phyloP scores from a whole-genome alignment of 2,888 invertebrate species.

The Drosophila yooni region DNA sequence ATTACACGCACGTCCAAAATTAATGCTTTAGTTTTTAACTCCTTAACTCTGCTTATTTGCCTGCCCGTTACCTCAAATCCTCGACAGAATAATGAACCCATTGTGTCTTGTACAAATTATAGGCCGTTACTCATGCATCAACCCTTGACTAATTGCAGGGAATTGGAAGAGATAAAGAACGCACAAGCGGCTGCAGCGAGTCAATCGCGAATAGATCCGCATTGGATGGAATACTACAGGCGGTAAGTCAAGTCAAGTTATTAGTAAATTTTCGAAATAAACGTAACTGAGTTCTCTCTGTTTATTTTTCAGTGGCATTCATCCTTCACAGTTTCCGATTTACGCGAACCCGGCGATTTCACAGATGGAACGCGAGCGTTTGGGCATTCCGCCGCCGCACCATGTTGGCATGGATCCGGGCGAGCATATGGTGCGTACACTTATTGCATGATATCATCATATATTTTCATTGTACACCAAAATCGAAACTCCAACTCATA shows the following conservation, averaged over 20 bases:
- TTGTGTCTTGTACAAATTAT: constrained; percentile 14
- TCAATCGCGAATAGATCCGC: constrained; percentile 90
- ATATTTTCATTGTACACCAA: constrained; percentile 48
- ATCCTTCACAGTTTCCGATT: constrained; percentile 88
- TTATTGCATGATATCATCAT: constrained; percentile 37
- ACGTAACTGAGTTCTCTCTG: neutral
- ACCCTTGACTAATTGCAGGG: constrained; percentile 87
- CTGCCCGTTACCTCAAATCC: constrained; percentile 41
- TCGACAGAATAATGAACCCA: constrained; percentile 31
- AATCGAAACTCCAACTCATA: constrained; percentile 71
- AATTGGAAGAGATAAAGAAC: constrained; percentile 92
- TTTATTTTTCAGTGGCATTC: constrained; percentile 86
- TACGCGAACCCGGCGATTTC: constrained; percentile 91
- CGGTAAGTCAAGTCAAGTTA: constrained; percentile 68
- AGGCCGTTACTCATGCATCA: constrained; percentile 29
- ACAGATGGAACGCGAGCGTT: constrained; percentile 94
- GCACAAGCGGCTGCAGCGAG: constrained; percentile 87
- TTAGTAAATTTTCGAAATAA: neutral
- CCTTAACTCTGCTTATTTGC: constrained; percentile 53
- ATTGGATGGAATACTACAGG: constrained; percentile 96
- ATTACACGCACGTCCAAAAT: constrained; percentile 50
- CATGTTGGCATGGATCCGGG: constrained; percentile 89
- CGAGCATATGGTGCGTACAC: constrained; percentile 92
- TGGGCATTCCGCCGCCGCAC: constrained; percentile 90
- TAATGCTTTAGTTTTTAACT: constrained; percentile 30